These are phyloP conservation scores for Andrena chrysosceles DNA, from an alignment of 2,888 invertebrate species.

Conservation along the genomic window DNA sequence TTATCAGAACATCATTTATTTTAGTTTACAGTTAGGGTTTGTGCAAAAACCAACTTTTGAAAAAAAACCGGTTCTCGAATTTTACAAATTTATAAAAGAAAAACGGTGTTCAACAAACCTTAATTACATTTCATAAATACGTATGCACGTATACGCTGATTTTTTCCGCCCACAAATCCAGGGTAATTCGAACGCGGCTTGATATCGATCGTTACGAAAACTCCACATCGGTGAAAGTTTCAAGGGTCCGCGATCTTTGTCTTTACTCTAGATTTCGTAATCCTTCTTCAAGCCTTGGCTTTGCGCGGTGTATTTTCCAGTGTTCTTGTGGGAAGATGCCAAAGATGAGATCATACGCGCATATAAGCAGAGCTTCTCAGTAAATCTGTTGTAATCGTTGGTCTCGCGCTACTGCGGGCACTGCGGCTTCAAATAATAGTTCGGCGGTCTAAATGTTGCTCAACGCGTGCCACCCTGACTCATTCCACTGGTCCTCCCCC, in stretches of 20 bases:
- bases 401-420: conserved; percentile 11
- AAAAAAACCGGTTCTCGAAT: no score
- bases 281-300: background rate
- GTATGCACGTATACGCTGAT: no score
- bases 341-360: conserved; percentile 56
- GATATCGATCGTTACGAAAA: background rate
- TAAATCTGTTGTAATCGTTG: conserved; percentile 55
- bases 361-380: conserved; percentile 54
- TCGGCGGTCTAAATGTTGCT: conserved; percentile 40
- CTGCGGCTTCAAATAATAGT: conserved; percentile 18
- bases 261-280: conserved; percentile 9
- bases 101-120: no score
- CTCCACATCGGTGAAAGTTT: conserved; percentile 3
- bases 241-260: background rate
- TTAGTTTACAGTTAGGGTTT: no score
- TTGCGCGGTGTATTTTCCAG: conserved; percentile 31
- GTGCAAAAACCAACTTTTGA: no score
- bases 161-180: background rate
- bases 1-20: no score
- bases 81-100: no score
- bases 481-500: background rate
- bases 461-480: conserved; percentile 21
- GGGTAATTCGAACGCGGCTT: background rate
- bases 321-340: conserved; percentile 47
- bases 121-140: no score